These are phyloP conservation scores for Tinea semifulvella DNA, from an alignment of 2,888 invertebrate genomes.

Conservation along the genomic window DNA sequence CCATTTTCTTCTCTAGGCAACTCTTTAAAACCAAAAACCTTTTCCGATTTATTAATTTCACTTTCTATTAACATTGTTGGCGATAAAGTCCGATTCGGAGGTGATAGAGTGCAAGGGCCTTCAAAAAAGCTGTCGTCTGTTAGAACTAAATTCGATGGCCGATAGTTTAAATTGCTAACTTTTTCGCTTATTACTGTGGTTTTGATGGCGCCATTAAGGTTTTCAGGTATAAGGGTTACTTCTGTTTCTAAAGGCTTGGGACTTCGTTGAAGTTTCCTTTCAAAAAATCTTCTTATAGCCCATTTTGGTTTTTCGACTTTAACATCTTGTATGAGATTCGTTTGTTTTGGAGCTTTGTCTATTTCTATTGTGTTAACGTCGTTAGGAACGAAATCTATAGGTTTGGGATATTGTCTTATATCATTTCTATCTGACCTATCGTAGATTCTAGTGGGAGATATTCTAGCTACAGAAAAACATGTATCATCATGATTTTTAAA, in stretches of 20 bases:
- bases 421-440: slow-evolving; percentile 38
- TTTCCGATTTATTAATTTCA: slow-evolving; percentile 32
- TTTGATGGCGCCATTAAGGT: slow-evolving; percentile 26
- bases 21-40: slow-evolving; percentile 55
- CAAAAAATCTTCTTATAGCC: slow-evolving; percentile 53
- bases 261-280: slow-evolving; percentile 35
- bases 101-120: slow-evolving; percentile 50
- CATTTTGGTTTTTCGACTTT: slow-evolving; percentile 47
- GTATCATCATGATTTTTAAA: slow-evolving; percentile 34
- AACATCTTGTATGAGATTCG: slow-evolving; percentile 46
- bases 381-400: slow-evolving; percentile 75
- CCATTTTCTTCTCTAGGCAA: slow-evolving; percentile 33
- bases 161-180: slow-evolving; percentile 33
- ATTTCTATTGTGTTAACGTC: slow-evolving; percentile 65
- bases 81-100: slow-evolving; percentile 55
- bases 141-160: slow-evolving; percentile 43
- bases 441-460: slow-evolving; percentile 24
- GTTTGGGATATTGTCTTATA: slow-evolving; percentile 48
- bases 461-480: slow-evolving; percentile 45
- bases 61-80: slow-evolving; percentile 53
- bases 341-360: slow-evolving; percentile 46
- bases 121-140: slow-evolving; percentile 42
- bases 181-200: slow-evolving; percentile 45
- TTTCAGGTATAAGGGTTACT: slow-evolving; percentile 59
- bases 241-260: slow-evolving; percentile 55